phyloP scores from a whole-genome alignment of 1,140 invertebrate genomes.

The Philopotamus ludificatus region DNA sequence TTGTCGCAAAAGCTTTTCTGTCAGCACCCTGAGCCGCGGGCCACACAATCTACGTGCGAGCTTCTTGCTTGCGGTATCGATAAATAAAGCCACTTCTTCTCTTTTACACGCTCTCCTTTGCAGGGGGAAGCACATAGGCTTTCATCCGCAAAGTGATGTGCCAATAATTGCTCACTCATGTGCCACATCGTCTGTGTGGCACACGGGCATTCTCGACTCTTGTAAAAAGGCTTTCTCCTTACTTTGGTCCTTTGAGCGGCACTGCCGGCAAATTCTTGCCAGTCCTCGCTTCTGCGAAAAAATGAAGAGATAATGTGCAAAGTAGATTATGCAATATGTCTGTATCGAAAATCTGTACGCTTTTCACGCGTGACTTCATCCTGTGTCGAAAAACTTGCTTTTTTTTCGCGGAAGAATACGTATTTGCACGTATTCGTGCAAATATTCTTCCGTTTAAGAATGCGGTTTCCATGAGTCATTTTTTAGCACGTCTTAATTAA shows the following conservation, averaged over 20 bases:
- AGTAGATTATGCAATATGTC: too few relatives aligned
- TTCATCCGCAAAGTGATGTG: constrained; percentile 34
- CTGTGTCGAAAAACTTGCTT: too few relatives aligned
- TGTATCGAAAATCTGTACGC: too few relatives aligned
- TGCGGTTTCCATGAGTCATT: too few relatives aligned
- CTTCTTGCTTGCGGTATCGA: constrained; percentile 6
- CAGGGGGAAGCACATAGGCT: constrained; percentile 8
- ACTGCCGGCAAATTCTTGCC: constrained; percentile 18
- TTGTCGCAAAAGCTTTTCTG: constrained; percentile 19
- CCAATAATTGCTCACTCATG: constrained; percentile 39
- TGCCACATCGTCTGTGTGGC: constrained; percentile 25
- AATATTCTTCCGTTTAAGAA: too few relatives aligned
- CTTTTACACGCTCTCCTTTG: constrained; percentile 23
- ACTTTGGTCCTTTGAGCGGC: constrained; percentile 23
- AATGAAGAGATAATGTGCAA: too few relatives aligned
- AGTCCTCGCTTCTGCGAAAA: too few relatives aligned
- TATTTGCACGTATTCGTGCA: too few relatives aligned
- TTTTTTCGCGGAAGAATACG: too few relatives aligned
- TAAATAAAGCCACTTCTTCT: constrained; percentile 29
- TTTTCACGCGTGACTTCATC: too few relatives aligned
- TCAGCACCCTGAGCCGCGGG: not conserved
- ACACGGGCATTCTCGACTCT: constrained; percentile 9
- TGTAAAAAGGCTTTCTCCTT: constrained; percentile 17
- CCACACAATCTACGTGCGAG: not conserved
- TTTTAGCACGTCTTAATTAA: too few relatives aligned